A percentile compares a stretch with the other conserved stretches of the same genome.
These are phyloP conservation scores for Drosophila neonasuta DNA, from an alignment of 2,888 invertebrate genomes.

Conservation along the genomic window DNA sequence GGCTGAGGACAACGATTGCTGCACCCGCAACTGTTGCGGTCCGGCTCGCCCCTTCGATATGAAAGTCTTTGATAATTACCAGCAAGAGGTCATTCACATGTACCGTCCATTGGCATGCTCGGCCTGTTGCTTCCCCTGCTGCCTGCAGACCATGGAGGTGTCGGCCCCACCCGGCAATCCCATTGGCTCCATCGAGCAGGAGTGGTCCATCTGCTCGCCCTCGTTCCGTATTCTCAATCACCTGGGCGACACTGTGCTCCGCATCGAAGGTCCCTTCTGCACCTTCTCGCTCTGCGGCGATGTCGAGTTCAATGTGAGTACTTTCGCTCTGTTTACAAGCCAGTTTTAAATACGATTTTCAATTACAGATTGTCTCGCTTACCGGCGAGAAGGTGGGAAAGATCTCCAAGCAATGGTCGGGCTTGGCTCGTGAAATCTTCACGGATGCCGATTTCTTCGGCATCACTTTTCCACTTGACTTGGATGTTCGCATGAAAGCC, in stretches of 20 bases:
- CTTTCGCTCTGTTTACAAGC: not conserved
- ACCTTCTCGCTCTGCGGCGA: slow-evolving; percentile 91
- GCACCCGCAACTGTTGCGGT: slow-evolving; percentile 92
- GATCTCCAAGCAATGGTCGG: slow-evolving; percentile 95
- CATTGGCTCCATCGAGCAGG: slow-evolving; percentile 88
- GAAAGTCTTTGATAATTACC: slow-evolving; percentile 91
- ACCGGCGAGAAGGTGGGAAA: slow-evolving; percentile 92
- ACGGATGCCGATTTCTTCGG: slow-evolving; percentile 95
- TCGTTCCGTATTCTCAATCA: slow-evolving; percentile 89
- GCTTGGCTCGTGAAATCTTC: slow-evolving; percentile 90
- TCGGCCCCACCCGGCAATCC: slow-evolving; percentile 88
- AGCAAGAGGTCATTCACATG: slow-evolving; percentile 93
- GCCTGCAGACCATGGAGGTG: slow-evolving; percentile 90
- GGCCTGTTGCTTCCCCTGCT: slow-evolving; percentile 93
- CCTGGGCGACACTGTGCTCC: slow-evolving; percentile 88
- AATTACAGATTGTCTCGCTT: slow-evolving; percentile 86
- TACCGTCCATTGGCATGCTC: slow-evolving; percentile 91
- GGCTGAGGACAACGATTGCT: slow-evolving; percentile 92
- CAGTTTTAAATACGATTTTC: not conserved
- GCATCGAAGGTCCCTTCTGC: slow-evolving; percentile 91
- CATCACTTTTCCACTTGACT: slow-evolving; percentile 93
- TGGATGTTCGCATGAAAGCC: slow-evolving; percentile 93
- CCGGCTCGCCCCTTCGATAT: slow-evolving; percentile 92
- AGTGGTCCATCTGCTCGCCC: slow-evolving; percentile 89
- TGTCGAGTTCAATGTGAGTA: slow-evolving; percentile 89